Evolutionary conservation across 2,888 invertebrate species (phyloP), one percentile per base, ranked within the genome.

Genomic region (Timema cristinae): DNA sequence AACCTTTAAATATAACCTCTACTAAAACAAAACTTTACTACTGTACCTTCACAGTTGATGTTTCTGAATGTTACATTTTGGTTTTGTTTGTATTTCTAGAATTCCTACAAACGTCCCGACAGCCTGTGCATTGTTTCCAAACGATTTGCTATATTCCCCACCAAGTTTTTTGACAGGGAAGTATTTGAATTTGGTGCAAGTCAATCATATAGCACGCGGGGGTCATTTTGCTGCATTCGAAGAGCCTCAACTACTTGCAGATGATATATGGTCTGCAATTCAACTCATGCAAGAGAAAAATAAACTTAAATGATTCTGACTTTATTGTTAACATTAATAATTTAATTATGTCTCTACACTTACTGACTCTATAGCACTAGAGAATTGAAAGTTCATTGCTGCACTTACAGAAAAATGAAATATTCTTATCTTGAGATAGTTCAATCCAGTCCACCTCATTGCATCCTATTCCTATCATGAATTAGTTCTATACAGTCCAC

Each of bases 191-290:
- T 81, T 94, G 67, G 82, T 92, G 6, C 91, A 90, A 67, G 88
- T 87, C 77, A 89, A 86, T 0, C 84, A 89, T 61, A 84, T 89
- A 48, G 83, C 86, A 0, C 84, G 86, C 5, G 94, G 94, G 1
- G 96, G 96, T 0, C 95, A 96, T 80, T 97, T 95, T 81, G 91
- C 91, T 0, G 93, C 94, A 0, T 83, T 94, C 70, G 93, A 97
- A 80, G 84, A 88, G 73, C 94, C 96, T 0, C 81, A 87, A 56
- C 77, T 90, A 0, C 78, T 96, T 50, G 89, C 91, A 5, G 82
- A 86, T 0, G 94, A 95, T 79, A 81, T 97, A 9, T 88, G 87
- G 78, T 13, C 50, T 15, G 68, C 68, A 15, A 32, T 15, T 15
- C 9, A 15, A 32, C 5, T 13, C 59, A 15, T 59, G 15, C 59